Evolutionary conservation across 37 sponge, comb jelly and placozoan species (phyloP).

Genomic region (Spongilla lacustris): DNA sequence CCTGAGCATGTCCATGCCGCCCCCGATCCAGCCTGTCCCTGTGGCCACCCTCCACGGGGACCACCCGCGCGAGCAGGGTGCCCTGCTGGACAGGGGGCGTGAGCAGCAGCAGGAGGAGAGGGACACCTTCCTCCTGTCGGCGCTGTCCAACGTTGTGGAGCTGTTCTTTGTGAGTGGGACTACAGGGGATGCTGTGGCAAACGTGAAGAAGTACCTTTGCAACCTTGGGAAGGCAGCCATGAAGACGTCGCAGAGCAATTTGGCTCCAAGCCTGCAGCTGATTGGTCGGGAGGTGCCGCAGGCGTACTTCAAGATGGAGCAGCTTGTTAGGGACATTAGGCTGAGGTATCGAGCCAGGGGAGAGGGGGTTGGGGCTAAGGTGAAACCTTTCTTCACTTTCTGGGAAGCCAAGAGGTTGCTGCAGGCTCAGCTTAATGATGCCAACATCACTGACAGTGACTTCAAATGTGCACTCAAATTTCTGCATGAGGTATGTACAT

Average conservation of each 20-base stretch:
- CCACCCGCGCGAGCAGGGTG: not conserved
- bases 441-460: conserved; percentile 11
- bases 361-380: not conserved
- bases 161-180: conserved; percentile 55
- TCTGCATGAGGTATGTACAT: conserved; percentile 59
- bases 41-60: not conserved
- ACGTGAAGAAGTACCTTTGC: conserved; percentile 44
- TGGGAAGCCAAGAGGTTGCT: conserved; percentile 30
- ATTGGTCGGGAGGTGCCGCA: conserved; percentile 48
- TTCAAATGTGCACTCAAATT: conserved; percentile 44
- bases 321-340: conserved; percentile 37
- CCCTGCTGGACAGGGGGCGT: not conserved
- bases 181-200: conserved; percentile 38
- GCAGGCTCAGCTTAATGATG: conserved; percentile 1
- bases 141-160: conserved; percentile 9
- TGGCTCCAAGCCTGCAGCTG: conserved; percentile 3
- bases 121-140: conserved; percentile 37
- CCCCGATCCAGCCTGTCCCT: not conserved
- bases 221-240: conserved; percentile 25
- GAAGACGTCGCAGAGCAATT: not conserved
- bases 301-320: conserved; percentile 31
- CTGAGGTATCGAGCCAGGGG: not conserved
- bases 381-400: conserved; percentile 32
- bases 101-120: not conserved
- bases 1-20: conserved; percentile 23